Evolutionary conservation across 2,888 invertebrate genomes (phyloP), one percentile per base, ranked within the genome.

Genomic region (Dascillus cervinus): DNA sequence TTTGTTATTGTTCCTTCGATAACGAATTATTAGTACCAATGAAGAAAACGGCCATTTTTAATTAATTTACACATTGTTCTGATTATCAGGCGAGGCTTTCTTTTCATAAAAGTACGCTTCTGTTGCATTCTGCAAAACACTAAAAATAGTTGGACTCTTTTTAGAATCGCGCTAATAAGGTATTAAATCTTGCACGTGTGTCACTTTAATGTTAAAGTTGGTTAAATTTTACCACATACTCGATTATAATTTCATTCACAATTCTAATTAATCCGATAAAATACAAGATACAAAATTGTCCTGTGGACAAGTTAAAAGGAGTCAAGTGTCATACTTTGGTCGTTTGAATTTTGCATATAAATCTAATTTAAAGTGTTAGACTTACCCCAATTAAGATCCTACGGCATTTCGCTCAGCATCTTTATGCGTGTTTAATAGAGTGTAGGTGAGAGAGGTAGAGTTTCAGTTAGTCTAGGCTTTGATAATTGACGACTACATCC

Each of bases 401-500:
- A 44, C 44, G 50, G 39, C 38, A 36, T 36, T 46, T 39, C 38
- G 34, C 43, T 47, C 37, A 37, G 32, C 39, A 40, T 46, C 43
- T 41, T 40, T 38, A 35, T 37, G 42, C 30, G 30, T 21, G 34
- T 37, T 44, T 44, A 37, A 38, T 43, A 31, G 37, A 42, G 40
- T 30, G 27, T 29, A 39, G 36, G 23, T 27, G 23, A 26, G 32
- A 39, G 39, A 39, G 34, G 43, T 34, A 34, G 30, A 34, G 34
- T 34, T 34, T 38, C 27, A 38, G 30, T 19, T 33, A 26, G 33
- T 37, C 37, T 37, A 47, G 50, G 52, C 49, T 50, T 40, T 50
- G 52, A 56, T 55, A 53, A 56, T 53, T 47, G 52, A 48, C 43
- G 46, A 41, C 39, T 41, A 29, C 41, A 49, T 46, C 49, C 43